Base-by-base conservation (phyloP, 2,797 vertebrate species). In the Alectoris magna region DNA sequence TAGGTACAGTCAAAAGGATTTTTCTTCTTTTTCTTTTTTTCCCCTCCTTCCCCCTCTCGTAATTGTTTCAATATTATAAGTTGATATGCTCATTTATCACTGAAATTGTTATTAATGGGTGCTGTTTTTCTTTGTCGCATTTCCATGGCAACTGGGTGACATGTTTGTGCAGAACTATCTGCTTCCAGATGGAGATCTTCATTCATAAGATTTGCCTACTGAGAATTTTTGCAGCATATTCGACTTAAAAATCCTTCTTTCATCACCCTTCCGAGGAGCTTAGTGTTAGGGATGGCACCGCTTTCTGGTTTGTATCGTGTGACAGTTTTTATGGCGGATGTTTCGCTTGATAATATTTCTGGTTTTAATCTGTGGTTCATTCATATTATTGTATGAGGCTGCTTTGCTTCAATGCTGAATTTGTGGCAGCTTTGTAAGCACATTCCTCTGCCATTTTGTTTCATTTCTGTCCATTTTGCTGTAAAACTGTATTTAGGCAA, bases 121-220 rank as follows among this genome's bases (percentile, higher is more conserved):
- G 48, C 74, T 59, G 19, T 19, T 90, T 88, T 91, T 55, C 85
- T 84, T 22, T 84, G 91, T 94, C 80, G 67, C 27, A 5, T 97
- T 84, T 17, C 93, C 95, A 78, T 96, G 96, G 96, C 91, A 96
- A 96, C 87, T 0, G 27, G 24, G 81, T 90, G 95, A 83, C 96
- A 93, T 38, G 15, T 97, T 93, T 63, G 82, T 90, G 89, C 88
- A 80, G 92, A 91, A 92, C 92, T 90, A 70, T 94, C 95, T 96
- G 31, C 95, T 96, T 96, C 94, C 97, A 97, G 95, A 96, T 94
- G 96, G 95, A 94, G 91, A 86, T 93, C 94, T 94, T 97, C 96
- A 76, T 96, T 95, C 95, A 95, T 80, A 59, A 73, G 94, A 84
- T 84, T 94, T 91, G 76, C 90, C 93, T 96, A 77, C 69, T 84